These are phyloP conservation scores for Axis porcinus DNA, from an alignment of 2,113 vertebrate species.

Conservation along the genomic window DNA sequence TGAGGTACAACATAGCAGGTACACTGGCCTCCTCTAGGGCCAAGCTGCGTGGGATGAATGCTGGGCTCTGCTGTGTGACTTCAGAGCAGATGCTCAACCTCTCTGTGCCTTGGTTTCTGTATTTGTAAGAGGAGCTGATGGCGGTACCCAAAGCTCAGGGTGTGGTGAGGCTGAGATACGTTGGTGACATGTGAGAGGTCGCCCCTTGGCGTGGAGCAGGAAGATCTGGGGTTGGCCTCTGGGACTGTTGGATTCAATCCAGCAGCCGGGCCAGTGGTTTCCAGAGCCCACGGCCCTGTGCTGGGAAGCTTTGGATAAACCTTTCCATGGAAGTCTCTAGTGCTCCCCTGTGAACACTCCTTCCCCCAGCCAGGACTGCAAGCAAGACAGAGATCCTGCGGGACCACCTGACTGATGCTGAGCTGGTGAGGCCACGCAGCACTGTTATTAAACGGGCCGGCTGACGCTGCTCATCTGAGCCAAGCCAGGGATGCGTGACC, in stretches of 20 bases:
- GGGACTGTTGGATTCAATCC: neutral
- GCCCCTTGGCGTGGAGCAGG: accelerated
- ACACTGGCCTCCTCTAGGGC: accelerated
- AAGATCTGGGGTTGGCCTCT: accelerated
- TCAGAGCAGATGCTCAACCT: neutral
- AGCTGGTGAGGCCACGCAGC: neutral
- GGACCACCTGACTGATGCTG: neutral
- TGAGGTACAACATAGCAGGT: accelerated
- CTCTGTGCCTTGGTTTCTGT: neutral
- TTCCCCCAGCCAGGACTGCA: neutral
- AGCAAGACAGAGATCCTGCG: neutral
- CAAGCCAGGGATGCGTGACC: accelerated
- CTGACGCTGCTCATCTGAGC: neutral
- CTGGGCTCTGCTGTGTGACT: neutral
- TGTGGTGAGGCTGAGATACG: neutral
- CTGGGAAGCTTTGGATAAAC: neutral
- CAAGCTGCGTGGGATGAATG: neutral
- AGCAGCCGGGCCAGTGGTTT: accelerated
- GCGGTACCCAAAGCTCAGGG: too few species aligned
- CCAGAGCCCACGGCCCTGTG: accelerated
- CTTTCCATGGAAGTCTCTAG: neutral
- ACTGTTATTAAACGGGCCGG: neutral
- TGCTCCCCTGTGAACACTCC: neutral
- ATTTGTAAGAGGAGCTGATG: neutral
- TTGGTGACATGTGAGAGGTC: accelerated